Evolutionary conservation across 2,113 vertebrate genomes (phyloP).

Genomic region (Scalopus aquaticus): DNA sequence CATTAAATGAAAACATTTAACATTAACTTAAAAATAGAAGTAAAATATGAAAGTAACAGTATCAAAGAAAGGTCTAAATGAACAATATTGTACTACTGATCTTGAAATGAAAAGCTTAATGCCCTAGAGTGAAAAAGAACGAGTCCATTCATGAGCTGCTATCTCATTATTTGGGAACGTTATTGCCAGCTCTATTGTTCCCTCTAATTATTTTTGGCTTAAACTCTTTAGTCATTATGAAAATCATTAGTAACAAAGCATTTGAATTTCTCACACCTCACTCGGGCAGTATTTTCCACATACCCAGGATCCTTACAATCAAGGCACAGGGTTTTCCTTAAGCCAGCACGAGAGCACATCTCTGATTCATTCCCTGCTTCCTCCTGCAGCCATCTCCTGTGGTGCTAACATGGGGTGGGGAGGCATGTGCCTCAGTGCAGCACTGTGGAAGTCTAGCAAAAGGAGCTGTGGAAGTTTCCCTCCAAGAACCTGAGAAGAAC

Average conservation of each 20-base stretch:
- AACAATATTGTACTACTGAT: not conserved
- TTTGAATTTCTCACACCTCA: conserved; percentile 41
- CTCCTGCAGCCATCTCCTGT: not conserved
- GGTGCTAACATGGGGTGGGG: not conserved
- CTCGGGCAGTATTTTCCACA: conserved; percentile 46
- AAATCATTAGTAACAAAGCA: conserved; percentile 65
- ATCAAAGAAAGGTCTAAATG: not conserved
- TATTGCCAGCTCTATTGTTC: conserved; percentile 51
- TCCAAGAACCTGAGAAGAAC: not conserved
- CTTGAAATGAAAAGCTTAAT: not conserved
- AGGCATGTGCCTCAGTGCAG: not conserved
- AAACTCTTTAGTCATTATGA: conserved; percentile 58
- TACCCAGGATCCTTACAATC: conserved; percentile 10
- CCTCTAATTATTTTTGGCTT: conserved; percentile 70
- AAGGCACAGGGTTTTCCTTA: not conserved
- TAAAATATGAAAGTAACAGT: not conserved
- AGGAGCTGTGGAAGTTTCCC: not conserved
- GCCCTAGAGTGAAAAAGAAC: not conserved
- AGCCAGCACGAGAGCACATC: not conserved
- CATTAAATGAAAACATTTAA: not conserved
- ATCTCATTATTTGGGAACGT: conserved; percentile 53
- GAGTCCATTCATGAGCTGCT: conserved; percentile 31
- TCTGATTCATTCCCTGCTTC: not conserved
- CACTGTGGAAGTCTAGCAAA: not conserved
- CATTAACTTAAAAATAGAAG: conserved; percentile 36